A percentile compares a stretch with the other conserved stretches of the same genome.
Evolutionary conservation across 1,140 invertebrate species (phyloP).

Genomic region (Cydia pomonella): DNA sequence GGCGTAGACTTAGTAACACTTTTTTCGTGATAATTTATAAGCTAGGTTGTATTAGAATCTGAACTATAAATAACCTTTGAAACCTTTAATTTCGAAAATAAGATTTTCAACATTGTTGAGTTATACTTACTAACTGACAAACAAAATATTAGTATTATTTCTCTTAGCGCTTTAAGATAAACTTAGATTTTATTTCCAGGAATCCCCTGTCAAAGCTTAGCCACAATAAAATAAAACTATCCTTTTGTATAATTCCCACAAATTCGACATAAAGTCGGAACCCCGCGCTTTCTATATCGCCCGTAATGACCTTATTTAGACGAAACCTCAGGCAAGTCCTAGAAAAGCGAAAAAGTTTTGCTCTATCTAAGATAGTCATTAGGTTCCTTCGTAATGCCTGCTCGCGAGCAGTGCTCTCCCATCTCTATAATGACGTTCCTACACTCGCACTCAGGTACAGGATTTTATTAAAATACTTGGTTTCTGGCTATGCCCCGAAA

Average conservation of each 20-base stretch:
- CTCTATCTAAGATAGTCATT: constrained; percentile 67
- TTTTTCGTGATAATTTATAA: too few relatives aligned
- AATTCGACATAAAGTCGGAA: constrained; percentile 38
- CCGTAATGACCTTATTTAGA: constrained; percentile 63
- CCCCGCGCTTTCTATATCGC: constrained; percentile 30
- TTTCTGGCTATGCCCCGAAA: neutral
- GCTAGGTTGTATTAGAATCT: too few relatives aligned
- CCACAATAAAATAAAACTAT: neutral
- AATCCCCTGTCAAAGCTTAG: neutral
- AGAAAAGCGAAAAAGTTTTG: constrained; percentile 64
- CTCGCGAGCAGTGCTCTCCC: constrained; percentile 48
- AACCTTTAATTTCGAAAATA: too few relatives aligned
- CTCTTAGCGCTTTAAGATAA: neutral
- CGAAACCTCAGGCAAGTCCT: constrained; percentile 54
- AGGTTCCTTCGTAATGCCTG: constrained; percentile 57
- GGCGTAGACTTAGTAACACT: neutral
- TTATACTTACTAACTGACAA: too few relatives aligned
- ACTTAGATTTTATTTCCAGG: neutral
- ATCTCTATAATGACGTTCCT: constrained; percentile 37
- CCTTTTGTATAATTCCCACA: constrained; percentile 1
- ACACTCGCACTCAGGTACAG: neutral
- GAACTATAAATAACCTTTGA: too few relatives aligned
- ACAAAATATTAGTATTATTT: neutral
- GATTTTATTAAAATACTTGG: neutral
- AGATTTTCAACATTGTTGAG: too few relatives aligned